Base-by-base conservation (phyloP, 1,140 invertebrate genomes). In the Thaumatotibia leucotreta region DNA sequence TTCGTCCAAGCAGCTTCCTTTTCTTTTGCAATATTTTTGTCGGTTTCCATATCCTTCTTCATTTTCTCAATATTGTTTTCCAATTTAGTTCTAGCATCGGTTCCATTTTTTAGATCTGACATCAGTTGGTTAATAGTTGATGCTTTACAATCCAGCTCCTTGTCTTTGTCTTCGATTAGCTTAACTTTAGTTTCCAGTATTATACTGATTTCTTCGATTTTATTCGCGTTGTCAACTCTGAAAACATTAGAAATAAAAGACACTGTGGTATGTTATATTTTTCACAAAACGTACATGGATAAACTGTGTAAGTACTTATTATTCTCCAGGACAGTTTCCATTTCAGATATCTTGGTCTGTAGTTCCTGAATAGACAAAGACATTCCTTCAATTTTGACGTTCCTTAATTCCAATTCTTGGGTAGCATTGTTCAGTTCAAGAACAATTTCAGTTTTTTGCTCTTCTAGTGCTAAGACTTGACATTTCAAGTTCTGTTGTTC, bases 91-190 rank as follows among this genome's bases (percentile, higher is more conserved):
- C 70, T 67, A 4, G 67, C 70, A 17, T 83, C 77, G 0, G 71
- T 70, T 0, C 66, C 74, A 5, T 61, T 74, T 52, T 77, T 79
- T 22, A 83, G 58, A 32, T 86, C 82, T 0, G 72, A 71, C 78
- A 86, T 84, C 5, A 86, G 73, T 22, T 77, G 67, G 5, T 68
- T 68, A 49, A 84, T 79, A 6, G 81, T 73, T 10, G 62, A 50
- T 0, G 76, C 67, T 31, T 81, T 80, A 0, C 69, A 74, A 24
- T 77, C 76, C 31, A 83, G 61, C 9, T 86, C 82, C 45, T 77
- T 75, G 1, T 77, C 68, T 61, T 79, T 79, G 0, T 8, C 27
- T 45, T 76, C 61, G 5, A 79, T 52, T 62, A 61, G 5, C 29
- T 58, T 58, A 5, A 14, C 52, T 58, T 58, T 58, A 1, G 52